Percentiles rank a stretch among this genome's conserved stretches.
Conservation (phyloP, 92 coral and sea anemone genomes). For the Zoanthus sansibaricus region DNA sequence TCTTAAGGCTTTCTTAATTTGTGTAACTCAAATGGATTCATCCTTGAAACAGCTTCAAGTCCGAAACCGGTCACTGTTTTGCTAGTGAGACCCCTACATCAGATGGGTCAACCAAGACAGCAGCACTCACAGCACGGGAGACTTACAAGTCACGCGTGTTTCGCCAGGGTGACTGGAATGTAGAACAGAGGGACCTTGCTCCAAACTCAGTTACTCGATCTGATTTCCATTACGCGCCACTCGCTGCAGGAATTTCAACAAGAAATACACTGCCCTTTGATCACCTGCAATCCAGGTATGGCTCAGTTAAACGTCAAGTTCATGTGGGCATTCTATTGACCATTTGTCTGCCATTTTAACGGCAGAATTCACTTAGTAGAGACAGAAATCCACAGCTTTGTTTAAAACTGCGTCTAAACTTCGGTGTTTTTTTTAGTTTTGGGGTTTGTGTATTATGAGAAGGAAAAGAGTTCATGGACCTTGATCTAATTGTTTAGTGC, state of each 20-base stretch:
- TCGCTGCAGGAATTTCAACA: slow-evolving; percentile 14
- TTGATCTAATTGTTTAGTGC: too few relatives aligned
- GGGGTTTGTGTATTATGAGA: too few relatives aligned
- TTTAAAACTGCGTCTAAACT: too few relatives aligned
- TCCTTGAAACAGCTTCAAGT: slow-evolving; percentile 15
- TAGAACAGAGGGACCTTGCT: slow-evolving; percentile 40
- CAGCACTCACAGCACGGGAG: slow-evolving; percentile 57
- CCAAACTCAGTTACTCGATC: slow-evolving; percentile 73
- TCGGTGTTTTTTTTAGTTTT: too few relatives aligned
- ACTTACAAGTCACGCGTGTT: slow-evolving; percentile 80
- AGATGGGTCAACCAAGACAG: slow-evolving; percentile 1
- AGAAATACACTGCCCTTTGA: neutral
- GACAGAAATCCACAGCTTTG: too few relatives aligned
- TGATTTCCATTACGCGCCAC: slow-evolving; percentile 71
- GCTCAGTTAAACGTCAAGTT: too few relatives aligned
- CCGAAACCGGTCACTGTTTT: slow-evolving; percentile 43
- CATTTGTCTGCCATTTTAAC: too few relatives aligned
- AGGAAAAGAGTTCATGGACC: too few relatives aligned
- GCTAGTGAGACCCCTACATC: slow-evolving; percentile 14
- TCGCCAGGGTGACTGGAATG: slow-evolving; percentile 90
- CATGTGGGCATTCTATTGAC: too few relatives aligned
- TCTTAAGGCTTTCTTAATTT: too few relatives aligned
- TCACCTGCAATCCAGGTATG: neutral
- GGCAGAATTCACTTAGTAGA: too few relatives aligned
- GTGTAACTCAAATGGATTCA: too few relatives aligned